Base-by-base conservation (phyloP, 2,888 invertebrate species). In the Amphipyra berbera region DNA sequence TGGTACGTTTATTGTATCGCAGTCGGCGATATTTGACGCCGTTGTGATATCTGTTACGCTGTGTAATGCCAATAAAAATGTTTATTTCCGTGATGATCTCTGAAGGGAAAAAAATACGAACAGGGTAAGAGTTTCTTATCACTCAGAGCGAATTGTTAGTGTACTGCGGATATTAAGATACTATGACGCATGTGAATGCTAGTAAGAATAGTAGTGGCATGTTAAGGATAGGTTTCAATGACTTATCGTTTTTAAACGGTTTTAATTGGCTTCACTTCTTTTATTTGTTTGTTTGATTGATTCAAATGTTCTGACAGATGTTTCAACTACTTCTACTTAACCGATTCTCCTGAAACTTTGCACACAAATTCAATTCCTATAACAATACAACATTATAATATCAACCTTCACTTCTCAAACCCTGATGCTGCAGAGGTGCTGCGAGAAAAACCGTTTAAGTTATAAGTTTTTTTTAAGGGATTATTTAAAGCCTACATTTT, bases 1-100 rank as follows among this genome's bases (percentile, higher is more conserved):
- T 71, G 68, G 46, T 57, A 56, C 62, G 68, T 73, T 73, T 80
- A 78, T 78, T 78, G 64, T 79, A 73, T 67, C 62, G 69, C 49
- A 53, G 64, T 61, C 72, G 66, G 47, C 69, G 55, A 61, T 69
- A 78, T 76, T 68, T 73, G 81, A 66, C 72, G 61, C 67, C 61
- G 54, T 53, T 66, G 61, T 66, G 78, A 70, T 78, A 76, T 78
- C 81, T 78, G 60, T 64, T 69, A 73, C 60, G 49, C 61, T 46
- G 53, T 65, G 59, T 73, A 69, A 62, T 67, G 62, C 38, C 64
- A 75, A 78, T 63, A 78, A 80, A 74, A 79, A 62, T 80, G 58
- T 71, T 77, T 77, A 77, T 70, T 62, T 69, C 63, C 52, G 48
- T 54, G 67, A 75, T 76, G 53, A 67, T 71, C 61, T 67, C 50